Percentiles rank a stretch among this genome's conserved stretches.
These are phyloP conservation scores for Temnothorax nylanderi DNA, from an alignment of 1,140 invertebrate genomes.

Conservation along the genomic window DNA sequence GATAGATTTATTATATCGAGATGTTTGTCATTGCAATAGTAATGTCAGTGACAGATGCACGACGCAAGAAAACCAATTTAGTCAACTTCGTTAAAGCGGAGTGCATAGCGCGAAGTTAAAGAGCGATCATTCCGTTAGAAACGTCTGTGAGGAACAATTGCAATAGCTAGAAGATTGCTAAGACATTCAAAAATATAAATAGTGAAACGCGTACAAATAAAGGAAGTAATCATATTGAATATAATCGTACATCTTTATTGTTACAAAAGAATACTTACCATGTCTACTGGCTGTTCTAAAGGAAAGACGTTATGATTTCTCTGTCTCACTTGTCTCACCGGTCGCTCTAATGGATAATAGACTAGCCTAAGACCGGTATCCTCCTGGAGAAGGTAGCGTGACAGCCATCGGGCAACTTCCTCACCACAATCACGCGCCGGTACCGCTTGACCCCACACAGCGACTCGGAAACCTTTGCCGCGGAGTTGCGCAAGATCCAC, in stretches of 20 bases:
- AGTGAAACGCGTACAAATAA: background rate
- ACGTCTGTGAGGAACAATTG: background rate
- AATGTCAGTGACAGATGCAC: constrained; percentile 19
- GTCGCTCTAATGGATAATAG: constrained; percentile 86
- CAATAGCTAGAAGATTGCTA: background rate
- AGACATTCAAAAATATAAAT: background rate
- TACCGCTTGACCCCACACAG: constrained; percentile 85
- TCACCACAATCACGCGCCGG: constrained; percentile 88
- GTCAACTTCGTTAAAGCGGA: background rate
- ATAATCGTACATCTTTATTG: background rate
- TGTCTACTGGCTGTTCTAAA: constrained; percentile 70
- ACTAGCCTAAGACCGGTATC: constrained; percentile 86
- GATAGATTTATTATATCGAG: background rate
- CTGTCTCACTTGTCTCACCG: constrained; percentile 75
- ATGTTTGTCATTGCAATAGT: background rate
- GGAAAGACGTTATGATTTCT: constrained; percentile 75
- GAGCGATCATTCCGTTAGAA: constrained; percentile 1
- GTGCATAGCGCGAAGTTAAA: background rate
- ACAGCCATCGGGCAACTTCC: constrained; percentile 88
- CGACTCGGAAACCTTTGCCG: constrained; percentile 80
- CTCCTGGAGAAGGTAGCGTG: constrained; percentile 86
- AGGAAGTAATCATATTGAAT: background rate
- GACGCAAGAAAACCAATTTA: background rate
- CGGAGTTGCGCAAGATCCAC: constrained; percentile 85
- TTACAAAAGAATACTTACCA: constrained; percentile 70